Evolutionary conservation across 2,888 invertebrate species (phyloP).

Genomic region (Trichopria drosophilae): DNA sequence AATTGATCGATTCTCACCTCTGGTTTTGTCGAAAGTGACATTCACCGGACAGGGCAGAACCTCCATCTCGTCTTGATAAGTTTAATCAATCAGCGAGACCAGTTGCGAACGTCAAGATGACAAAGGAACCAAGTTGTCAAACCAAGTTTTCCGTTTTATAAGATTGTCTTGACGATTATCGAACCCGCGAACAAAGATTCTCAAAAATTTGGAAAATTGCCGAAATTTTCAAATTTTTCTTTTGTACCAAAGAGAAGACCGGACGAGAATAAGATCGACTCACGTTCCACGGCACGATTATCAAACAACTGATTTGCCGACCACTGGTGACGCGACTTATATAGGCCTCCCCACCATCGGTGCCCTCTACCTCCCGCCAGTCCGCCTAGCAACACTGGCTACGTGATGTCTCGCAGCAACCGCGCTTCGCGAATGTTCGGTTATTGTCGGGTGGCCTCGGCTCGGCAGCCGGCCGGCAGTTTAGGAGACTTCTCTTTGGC

Average conservation of each 20-base stretch:
- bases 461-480: slow-evolving; percentile 10
- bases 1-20: too few relatives aligned
- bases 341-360: slow-evolving; percentile 40
- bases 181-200: too few relatives aligned
- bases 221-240: slow-evolving; percentile 1
- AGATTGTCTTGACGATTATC: too few relatives aligned
- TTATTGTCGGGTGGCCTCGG: slow-evolving; percentile 31
- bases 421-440: slow-evolving; percentile 41
- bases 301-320: slow-evolving; percentile 49
- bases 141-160: too few relatives aligned
- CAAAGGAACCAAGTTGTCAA: too few relatives aligned
- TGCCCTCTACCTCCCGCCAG: slow-evolving; percentile 36
- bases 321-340: slow-evolving; percentile 52
- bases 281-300: slow-evolving; percentile 22
- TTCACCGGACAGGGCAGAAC: slow-evolving; percentile 77
- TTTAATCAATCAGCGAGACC: too few relatives aligned
- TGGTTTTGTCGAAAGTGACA: slow-evolving; percentile 75
- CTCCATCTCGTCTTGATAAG: slow-evolving; percentile 70
- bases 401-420: slow-evolving; percentile 51
- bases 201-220: too few relatives aligned
- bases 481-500: slow-evolving; percentile 33
- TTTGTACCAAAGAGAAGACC: background rate
- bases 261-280: background rate
- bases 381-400: slow-evolving; percentile 56
- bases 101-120: too few relatives aligned